These are phyloP conservation scores for Ooceraea biroi DNA, from an alignment of 1,140 invertebrate species.

Conservation along the genomic window DNA sequence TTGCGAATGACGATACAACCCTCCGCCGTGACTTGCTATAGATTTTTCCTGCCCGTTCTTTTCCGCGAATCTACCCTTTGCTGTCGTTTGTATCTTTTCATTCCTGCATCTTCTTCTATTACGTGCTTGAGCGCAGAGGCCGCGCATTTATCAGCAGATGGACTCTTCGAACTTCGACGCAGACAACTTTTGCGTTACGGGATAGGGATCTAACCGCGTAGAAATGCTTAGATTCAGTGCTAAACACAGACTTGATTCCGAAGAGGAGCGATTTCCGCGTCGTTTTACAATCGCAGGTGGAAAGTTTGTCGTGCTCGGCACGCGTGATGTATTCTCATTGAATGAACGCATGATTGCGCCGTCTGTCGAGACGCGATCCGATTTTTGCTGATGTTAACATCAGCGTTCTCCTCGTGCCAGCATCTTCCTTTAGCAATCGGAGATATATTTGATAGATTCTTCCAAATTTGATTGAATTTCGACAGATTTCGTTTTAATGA, in stretches of 20 bases:
- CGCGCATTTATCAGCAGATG: constrained; percentile 15
- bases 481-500: too few relatives aligned
- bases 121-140: neutral
- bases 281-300: neutral
- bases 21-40: neutral
- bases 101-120: neutral
- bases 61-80: neutral
- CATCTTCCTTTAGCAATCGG: too few relatives aligned
- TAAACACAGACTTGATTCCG: constrained; percentile 21
- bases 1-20: constrained; percentile 56
- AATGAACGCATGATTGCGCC: too few relatives aligned
- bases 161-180: constrained; percentile 22
- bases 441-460: too few relatives aligned
- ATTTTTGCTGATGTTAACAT: too few relatives aligned
- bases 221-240: neutral
- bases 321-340: too few relatives aligned
- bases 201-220: neutral
- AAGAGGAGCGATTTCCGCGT: constrained; percentile 25
- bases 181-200: constrained; percentile 34
- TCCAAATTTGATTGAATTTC: too few relatives aligned
- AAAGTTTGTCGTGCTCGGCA: neutral
- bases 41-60: neutral
- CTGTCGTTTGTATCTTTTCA: neutral
- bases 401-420: too few relatives aligned
- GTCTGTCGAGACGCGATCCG: too few relatives aligned